A percentile compares a stretch with the other conserved stretches of the same genome.
phyloP scores from a whole-genome alignment of 92 coral and sea anemone genomes.

The Muricea muricata region DNA sequence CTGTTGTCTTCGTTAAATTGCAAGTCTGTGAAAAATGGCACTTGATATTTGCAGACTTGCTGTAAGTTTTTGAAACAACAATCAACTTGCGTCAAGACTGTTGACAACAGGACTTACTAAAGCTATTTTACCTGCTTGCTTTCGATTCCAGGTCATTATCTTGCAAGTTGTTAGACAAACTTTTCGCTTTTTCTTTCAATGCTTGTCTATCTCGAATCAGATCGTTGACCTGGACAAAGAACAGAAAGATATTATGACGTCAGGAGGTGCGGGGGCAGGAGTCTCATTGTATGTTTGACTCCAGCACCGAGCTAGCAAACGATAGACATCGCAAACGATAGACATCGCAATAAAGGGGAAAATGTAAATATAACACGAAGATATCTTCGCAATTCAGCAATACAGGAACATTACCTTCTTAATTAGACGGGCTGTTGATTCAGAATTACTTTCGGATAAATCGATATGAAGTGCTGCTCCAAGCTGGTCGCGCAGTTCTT shows the following conservation, averaged over 20 bases:
- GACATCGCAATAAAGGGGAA: background rate
- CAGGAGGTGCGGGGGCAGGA: too few species aligned
- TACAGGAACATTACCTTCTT: conserved; percentile 64
- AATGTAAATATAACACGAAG: background rate
- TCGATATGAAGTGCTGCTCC: conserved; percentile 74
- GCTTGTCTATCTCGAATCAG: conserved; percentile 73
- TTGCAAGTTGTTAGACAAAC: conserved; percentile 84
- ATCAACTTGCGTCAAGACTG: too few species aligned
- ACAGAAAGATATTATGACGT: too few species aligned
- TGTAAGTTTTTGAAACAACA: too few species aligned
- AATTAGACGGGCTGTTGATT: conserved; percentile 70
- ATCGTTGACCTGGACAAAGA: conserved; percentile 76
- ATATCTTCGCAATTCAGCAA: too few species aligned
- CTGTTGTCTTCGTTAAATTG: too few species aligned
- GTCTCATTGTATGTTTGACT: too few species aligned
- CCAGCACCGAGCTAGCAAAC: too few species aligned
- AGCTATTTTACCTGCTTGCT: conserved; percentile 99
- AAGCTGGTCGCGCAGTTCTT: conserved; percentile 76
- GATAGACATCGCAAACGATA: too few species aligned
- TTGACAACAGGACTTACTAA: too few species aligned
- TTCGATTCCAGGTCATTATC: conserved; percentile 95
- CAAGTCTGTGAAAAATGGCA: too few species aligned
- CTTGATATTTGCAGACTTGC: too few species aligned
- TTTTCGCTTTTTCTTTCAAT: conserved; percentile 74
- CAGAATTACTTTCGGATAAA: conserved; percentile 63